Evolutionary conservation across 1,140 invertebrate genomes (phyloP), one percentile per base, ranked within the genome.

Genomic region (Neelides sp.): DNA sequence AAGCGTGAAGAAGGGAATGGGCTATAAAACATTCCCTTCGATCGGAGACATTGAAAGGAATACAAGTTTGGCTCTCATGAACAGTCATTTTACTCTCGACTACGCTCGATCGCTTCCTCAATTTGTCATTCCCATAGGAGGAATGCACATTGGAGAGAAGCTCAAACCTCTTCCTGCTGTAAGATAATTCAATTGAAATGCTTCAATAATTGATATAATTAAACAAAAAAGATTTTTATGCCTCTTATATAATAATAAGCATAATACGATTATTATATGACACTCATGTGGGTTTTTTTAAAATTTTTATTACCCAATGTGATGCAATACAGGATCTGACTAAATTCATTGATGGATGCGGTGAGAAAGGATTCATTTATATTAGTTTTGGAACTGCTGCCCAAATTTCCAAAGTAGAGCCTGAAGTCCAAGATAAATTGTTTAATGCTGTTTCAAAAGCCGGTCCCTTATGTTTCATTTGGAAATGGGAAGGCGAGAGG

Each of bases 401-500:
- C 3, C 12, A 28, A 35, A 34, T 52, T 1, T 47, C 52, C 10
- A 22, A n/a, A 23, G 44, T 45, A 3, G 45, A 52, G 7, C 26
- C 45, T 28, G 35, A 54, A 46, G 19, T 58, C 3, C 32, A 48
- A 35, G 26, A 37, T 24, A 23, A 45, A 2, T 58, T 58, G 30
- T 54, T 54, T 15, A 37, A 45, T 12, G 49, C 52, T 8, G 32
- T 58, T 28, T 20, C 22, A 22, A 54, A 46, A 37, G 12, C n/a
- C 8, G 8, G 17, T 7, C 24, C 52, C 0, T 28, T 43, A 10
- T n/a, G 42, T 20, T 56, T 62, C 19, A 28, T 62, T 10, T 61
- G 53, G 57, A 62, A 61, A 55, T 62, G 41, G 44, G 57, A 57
- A 32, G 52, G 17, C 12, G 48, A 54, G 8, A 26, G 43, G 13